Percentiles rank a stretch among this genome's conserved stretches.
Conservation (phyloP, 2,888 invertebrate species). For the Phalera bucephala region DNA sequence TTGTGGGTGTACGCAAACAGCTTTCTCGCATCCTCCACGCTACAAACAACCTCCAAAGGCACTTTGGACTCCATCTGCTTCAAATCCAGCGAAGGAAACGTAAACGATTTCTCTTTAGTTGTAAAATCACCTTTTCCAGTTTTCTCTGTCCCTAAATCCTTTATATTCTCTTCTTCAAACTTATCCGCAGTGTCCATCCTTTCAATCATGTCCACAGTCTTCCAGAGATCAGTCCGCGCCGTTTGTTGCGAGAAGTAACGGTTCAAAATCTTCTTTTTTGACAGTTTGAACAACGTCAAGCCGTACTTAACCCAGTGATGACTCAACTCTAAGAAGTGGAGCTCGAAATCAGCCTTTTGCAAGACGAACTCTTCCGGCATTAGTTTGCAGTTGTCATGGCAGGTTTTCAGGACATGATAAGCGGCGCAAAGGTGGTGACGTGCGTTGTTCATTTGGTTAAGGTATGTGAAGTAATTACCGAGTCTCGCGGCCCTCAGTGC, state of each 20-base stretch:
- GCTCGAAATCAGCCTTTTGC: slow-evolving; percentile 67
- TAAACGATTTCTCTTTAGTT: slow-evolving; percentile 45
- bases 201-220: slow-evolving; percentile 53
- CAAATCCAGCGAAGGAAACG: slow-evolving; percentile 61
- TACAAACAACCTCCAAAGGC: slow-evolving; percentile 50
- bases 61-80: slow-evolving; percentile 62
- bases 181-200: slow-evolving; percentile 36
- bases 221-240: slow-evolving; percentile 62
- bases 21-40: slow-evolving; percentile 73
- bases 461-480: slow-evolving; percentile 76
- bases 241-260: slow-evolving; percentile 61
- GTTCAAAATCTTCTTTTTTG: slow-evolving; percentile 73
- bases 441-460: slow-evolving; percentile 71
- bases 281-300: slow-evolving; percentile 80
- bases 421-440: slow-evolving; percentile 87
- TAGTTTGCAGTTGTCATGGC: slow-evolving; percentile 78
- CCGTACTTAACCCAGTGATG: slow-evolving; percentile 85
- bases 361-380: slow-evolving; percentile 69
- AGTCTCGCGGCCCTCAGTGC: slow-evolving; percentile 78
- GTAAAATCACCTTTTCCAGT: slow-evolving; percentile 55
- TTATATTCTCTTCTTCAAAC: slow-evolving; percentile 56
- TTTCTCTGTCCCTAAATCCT: slow-evolving; percentile 61
- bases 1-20: slow-evolving; percentile 82
- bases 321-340: slow-evolving; percentile 76
- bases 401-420: slow-evolving; percentile 78